Percentiles rank a stretch among this genome's conserved stretches.
Evolutionary conservation across 2,113 vertebrate species (phyloP).

Genomic region (Atractosteus spatula): DNA sequence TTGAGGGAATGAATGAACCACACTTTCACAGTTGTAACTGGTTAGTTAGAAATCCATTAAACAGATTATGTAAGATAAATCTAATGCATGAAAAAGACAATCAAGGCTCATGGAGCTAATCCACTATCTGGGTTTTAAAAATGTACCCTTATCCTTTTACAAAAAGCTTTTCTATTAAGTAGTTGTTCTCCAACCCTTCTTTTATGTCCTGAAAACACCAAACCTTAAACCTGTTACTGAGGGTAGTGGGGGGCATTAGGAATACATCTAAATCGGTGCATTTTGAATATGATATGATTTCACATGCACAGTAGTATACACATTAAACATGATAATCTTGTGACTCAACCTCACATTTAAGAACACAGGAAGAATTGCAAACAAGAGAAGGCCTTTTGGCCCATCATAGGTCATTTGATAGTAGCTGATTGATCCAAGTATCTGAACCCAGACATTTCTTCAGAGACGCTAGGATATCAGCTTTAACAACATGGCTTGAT

Average conservation of each 20-base stretch:
- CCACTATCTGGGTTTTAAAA: slow-evolving; percentile 10
- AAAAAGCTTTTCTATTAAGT: not conserved
- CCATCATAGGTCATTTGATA: too few species aligned
- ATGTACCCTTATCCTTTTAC: slow-evolving; percentile 13
- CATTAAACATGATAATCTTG: not conserved
- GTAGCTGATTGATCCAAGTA: too few species aligned
- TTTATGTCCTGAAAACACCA: not conserved
- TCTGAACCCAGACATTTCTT: too few species aligned
- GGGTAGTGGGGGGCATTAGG: too few species aligned
- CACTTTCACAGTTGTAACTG: not conserved
- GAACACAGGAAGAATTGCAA: not conserved
- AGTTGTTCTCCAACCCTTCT: not conserved
- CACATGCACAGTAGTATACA: not conserved
- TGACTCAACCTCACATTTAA: not conserved
- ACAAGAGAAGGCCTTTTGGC: too few species aligned
- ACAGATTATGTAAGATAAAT: slow-evolving; percentile 7
- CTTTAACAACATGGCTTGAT: too few species aligned
- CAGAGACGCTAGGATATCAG: too few species aligned
- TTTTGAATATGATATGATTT: not conserved
- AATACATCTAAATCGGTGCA: not conserved
- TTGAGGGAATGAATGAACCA: too few species aligned
- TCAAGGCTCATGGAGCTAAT: slow-evolving; percentile 1
- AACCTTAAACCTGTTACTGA: not conserved
- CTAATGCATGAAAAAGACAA: not conserved
- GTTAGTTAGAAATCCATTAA: not conserved